Conservation (phyloP, 2,888 invertebrate genomes). For the Erannis defoliaria region DNA sequence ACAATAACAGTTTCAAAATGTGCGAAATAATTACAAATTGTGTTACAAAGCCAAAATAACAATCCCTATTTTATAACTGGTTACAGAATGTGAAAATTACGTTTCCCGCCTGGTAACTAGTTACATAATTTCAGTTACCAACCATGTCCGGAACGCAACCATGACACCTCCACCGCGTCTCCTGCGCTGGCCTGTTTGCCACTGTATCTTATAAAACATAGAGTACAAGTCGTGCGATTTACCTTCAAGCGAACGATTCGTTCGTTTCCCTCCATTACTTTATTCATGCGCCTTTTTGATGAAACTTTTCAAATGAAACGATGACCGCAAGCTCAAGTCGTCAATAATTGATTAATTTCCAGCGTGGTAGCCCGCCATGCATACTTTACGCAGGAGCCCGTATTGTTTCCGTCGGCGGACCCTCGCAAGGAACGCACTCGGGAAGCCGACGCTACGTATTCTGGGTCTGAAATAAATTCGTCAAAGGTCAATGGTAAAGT, state of each 20-base stretch:
- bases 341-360: conserved; percentile 21
- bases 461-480: background rate
- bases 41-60: too few species aligned
- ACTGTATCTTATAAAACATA: too few species aligned
- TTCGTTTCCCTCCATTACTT: background rate
- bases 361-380: conserved; percentile 22
- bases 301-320: background rate
- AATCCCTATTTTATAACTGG: too few species aligned
- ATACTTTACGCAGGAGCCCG: conserved; percentile 21
- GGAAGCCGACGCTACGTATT: background rate
- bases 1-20: too few species aligned
- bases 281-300: background rate
- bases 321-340: background rate
- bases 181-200: background rate
- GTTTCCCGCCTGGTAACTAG: too few species aligned
- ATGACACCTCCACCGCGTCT: too few species aligned
- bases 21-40: too few species aligned
- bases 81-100: too few species aligned
- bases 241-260: too few species aligned
- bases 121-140: too few species aligned
- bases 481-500: background rate
- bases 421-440: background rate
- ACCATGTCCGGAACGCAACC: too few species aligned
- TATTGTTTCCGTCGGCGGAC: background rate
- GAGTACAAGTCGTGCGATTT: too few species aligned